Base-by-base conservation (phyloP, 2,888 invertebrate species). In the Eulithis prunata region DNA sequence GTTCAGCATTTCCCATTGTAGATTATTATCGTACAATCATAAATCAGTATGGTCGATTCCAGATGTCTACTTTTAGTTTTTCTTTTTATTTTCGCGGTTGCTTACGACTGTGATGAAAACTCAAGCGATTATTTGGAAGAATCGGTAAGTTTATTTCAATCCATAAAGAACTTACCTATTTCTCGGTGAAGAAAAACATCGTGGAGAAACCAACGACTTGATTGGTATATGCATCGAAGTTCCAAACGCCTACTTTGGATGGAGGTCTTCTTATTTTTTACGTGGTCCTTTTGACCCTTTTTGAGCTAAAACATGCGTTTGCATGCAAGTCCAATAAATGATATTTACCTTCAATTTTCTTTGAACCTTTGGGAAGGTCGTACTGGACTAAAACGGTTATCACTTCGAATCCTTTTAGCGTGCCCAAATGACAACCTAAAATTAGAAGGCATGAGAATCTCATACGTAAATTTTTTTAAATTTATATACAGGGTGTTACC, bases 21-120 rank as follows among this genome's bases (percentile, higher is more conserved):
- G 64, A 54, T 64, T 68, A 69, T 66, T 64, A 65, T 52, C 68
- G 55, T 6, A 32, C 57, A 61, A 66, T 66, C 65, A 64, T 71
- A 69, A 71, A 73, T 68, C 72, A 62, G 43, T 58, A 72, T 71
- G 72, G 64, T 62, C 58, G 68, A 69, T 67, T 57, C 67, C 66
- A 73, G 65, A 67, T 63, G 58, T 56, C 64, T 69, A 54, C 28
- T 70, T 63, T 62, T 71, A 46, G 46, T 67, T 57, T 62, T 57
- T 13, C 21, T 65, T 11, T 54, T 70, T 21, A 47, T 56, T 57
- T 55, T 46, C 32, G 70, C 57, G 49, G 13, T 54, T 12, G 60
- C 59, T 52, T 51, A 61, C 11, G 63, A 67, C 32, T 73, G 72
- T 65, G 65, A 67, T 41, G 57, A 64, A 21, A 61, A 58, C 5